These are phyloP conservation scores for Unio pictorum DNA, from an alignment of 2,888 invertebrate genomes.

Conservation along the genomic window DNA sequence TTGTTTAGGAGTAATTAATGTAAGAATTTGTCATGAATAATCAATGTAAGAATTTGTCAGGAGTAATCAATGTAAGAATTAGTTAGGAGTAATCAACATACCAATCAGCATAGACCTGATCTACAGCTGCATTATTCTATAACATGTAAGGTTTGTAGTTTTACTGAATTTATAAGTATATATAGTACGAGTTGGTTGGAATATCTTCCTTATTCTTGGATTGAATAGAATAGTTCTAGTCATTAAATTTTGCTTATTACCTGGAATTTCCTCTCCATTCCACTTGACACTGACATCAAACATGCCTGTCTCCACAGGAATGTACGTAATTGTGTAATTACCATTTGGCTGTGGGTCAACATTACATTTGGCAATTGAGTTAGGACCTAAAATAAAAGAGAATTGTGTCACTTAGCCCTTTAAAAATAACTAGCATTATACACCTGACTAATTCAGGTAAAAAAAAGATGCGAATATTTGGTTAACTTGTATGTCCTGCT, in stretches of 20 bases:
- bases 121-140: too few relatives aligned
- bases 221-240: background rate
- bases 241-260: slow-evolving; percentile 46
- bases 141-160: background rate
- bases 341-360: slow-evolving; percentile 75
- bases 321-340: slow-evolving; percentile 89
- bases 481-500: too few relatives aligned
- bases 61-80: too few relatives aligned
- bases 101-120: too few relatives aligned
- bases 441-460: too few relatives aligned
- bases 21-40: too few relatives aligned
- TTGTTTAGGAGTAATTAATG: too few relatives aligned
- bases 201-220: background rate
- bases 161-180: background rate
- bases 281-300: slow-evolving; percentile 89
- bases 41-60: too few relatives aligned
- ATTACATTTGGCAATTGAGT: slow-evolving; percentile 76
- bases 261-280: slow-evolving; percentile 74
- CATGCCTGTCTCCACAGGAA: slow-evolving; percentile 91
- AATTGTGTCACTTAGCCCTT: background rate
- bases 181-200: background rate
- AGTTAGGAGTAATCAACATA: too few relatives aligned
- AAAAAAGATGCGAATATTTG: too few relatives aligned
- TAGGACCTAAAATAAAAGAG: slow-evolving; percentile 74
- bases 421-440: background rate